phyloP scores from a whole-genome alignment of 2,888 invertebrate species.

The Hypselothyrea guttata region DNA sequence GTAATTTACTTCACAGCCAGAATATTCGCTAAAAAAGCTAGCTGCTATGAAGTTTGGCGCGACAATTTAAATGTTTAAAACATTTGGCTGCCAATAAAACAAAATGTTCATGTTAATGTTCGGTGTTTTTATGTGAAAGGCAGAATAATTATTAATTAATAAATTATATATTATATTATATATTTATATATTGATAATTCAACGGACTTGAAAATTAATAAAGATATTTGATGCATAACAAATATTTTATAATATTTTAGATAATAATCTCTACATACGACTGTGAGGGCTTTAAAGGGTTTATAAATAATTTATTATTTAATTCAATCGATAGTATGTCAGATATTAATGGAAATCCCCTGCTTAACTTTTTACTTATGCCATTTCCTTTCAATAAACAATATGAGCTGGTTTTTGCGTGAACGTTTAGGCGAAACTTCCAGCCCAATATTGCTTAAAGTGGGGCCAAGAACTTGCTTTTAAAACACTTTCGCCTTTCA shows the following conservation, averaged over 20 bases:
- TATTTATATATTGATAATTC: not conserved
- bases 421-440: slow-evolving; percentile 20
- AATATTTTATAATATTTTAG: not conserved
- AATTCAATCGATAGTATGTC: too few relatives aligned
- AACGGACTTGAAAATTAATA: too few relatives aligned
- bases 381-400: slow-evolving; percentile 2
- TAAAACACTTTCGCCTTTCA: slow-evolving; percentile 55
- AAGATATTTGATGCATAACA: too few relatives aligned
- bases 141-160: too few relatives aligned
- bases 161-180: not conserved
- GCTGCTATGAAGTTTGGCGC: slow-evolving; percentile 7
- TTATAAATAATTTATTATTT: too few relatives aligned
- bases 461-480: slow-evolving; percentile 24
- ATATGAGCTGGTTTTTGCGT: not conserved
- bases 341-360: too few relatives aligned
- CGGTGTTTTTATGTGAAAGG: too few relatives aligned
- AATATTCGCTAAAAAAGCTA: slow-evolving; percentile 36
- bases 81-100: too few relatives aligned
- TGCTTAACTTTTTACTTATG: not conserved
- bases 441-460: slow-evolving; percentile 30
- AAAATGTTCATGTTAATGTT: too few relatives aligned
- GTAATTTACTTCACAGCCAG: too few relatives aligned
- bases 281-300: too few relatives aligned
- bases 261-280: not conserved
- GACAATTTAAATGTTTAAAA: not conserved